phyloP scores from a whole-genome alignment of 2,888 invertebrate genomes.

The Smittia sp. region DNA sequence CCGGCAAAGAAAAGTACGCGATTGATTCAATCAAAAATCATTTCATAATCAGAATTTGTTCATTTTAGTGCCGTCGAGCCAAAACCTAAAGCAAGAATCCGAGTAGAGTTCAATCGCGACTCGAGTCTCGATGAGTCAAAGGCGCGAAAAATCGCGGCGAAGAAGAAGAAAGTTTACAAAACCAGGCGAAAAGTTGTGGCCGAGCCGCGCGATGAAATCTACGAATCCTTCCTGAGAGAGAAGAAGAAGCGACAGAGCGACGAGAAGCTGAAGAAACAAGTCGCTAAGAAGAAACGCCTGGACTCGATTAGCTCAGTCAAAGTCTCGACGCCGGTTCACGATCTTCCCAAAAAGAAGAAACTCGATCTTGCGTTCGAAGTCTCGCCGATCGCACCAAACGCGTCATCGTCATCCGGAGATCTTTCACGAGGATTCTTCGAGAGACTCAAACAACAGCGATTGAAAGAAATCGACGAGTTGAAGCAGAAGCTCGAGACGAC shows the following conservation, averaged over 20 bases:
- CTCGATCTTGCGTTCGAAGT: not conserved
- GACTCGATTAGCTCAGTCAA: not conserved
- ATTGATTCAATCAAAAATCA: not conserved
- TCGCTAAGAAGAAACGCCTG: not conserved
- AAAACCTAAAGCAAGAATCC: not conserved
- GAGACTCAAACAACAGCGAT: not conserved
- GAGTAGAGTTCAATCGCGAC: not conserved
- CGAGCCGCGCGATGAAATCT: not conserved
- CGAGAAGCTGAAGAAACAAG: not conserved
- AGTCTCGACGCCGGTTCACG: not conserved
- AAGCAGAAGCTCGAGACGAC: not conserved
- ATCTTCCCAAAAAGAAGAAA: not conserved
- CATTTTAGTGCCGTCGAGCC: not conserved
- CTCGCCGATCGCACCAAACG: not conserved
- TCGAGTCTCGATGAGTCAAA: slow-evolving; percentile 1
- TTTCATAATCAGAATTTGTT: not conserved
- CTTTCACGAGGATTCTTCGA: not conserved
- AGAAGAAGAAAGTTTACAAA: not conserved
- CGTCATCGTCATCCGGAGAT: not conserved
- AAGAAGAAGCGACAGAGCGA: not conserved
- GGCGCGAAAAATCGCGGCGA: not conserved
- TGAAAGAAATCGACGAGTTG: not conserved
- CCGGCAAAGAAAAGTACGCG: not conserved
- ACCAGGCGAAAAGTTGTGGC: not conserved
- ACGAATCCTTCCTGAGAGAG: not conserved